A percentile compares a stretch with the other conserved stretches of the same genome.
These are phyloP conservation scores for Toxotes lorentzi DNA, from an alignment of 2,797 vertebrate species.

Conservation along the genomic window DNA sequence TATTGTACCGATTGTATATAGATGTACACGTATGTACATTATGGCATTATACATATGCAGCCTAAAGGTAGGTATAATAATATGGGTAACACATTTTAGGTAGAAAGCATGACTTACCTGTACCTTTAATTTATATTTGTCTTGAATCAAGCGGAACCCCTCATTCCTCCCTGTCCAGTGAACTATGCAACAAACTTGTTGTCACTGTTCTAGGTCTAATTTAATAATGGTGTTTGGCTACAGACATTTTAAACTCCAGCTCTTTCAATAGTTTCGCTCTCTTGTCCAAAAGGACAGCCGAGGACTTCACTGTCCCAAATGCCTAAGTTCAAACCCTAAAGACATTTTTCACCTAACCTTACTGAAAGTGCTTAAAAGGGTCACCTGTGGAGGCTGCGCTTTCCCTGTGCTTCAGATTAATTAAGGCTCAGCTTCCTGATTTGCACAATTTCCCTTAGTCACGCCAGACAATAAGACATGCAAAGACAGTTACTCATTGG, in stretches of 20 bases:
- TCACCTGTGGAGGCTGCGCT: constrained; percentile 7
- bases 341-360: not conserved
- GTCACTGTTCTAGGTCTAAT: not conserved
- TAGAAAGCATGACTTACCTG: not conserved
- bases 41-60: too few species aligned
- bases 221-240: constrained; percentile 8
- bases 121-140: constrained; percentile 11
- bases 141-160: constrained; percentile 21
- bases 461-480: constrained; percentile 23
- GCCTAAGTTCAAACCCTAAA: constrained; percentile 9
- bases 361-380: not conserved
- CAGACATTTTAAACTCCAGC: not conserved
- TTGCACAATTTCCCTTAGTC: constrained; percentile 39
- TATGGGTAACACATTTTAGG: not conserved
- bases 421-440: constrained; percentile 8
- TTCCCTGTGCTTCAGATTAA: constrained; percentile 24
- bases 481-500: constrained; percentile 52
- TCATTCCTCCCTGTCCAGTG: constrained; percentile 5
- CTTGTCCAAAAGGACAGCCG: not conserved
- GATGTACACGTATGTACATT: not conserved
- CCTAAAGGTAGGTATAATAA: too few species aligned
- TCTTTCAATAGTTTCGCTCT: constrained; percentile 3
- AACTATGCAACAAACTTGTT: not conserved
- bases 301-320: constrained; percentile 10
- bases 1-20: not conserved